These are phyloP conservation scores for Anniella stebbinsi DNA, from an alignment of 2,797 vertebrate species.

Conservation along the genomic window DNA sequence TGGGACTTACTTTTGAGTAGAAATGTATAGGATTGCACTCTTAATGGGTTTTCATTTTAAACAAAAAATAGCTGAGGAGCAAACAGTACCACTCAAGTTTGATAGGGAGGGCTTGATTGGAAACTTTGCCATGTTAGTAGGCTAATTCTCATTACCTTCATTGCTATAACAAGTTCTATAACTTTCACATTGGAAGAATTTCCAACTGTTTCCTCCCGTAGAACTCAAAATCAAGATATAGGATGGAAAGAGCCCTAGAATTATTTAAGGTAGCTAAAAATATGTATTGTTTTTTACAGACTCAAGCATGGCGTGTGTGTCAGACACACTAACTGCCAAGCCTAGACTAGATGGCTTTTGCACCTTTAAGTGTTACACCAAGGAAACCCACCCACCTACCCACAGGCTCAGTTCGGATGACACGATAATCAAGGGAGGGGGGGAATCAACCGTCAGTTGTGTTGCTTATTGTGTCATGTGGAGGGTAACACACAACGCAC, in stretches of 20 bases:
- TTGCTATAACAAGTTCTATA: background rate
- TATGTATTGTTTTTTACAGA: no score
- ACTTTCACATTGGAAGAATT: background rate
- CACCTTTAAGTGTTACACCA: background rate
- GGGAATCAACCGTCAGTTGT: no score
- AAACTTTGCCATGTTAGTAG: background rate
- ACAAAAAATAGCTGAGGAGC: background rate
- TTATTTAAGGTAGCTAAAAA: background rate
- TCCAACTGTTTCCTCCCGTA: no score
- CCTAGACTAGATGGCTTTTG: background rate
- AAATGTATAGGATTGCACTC: background rate
- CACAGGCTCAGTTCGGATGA: no score
- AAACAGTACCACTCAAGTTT: background rate
- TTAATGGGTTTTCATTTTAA: background rate
- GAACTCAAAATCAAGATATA: background rate
- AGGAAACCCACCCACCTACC: background rate
- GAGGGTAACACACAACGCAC: no score
- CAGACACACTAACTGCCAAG: background rate
- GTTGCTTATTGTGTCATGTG: no score
- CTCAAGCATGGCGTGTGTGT: no score
- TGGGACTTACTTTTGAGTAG: background rate
- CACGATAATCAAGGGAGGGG: no score
- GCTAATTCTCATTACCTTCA: background rate
- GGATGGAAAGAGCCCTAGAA: background rate
- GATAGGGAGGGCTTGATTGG: background rate